These are phyloP conservation scores for Leucopsar rothschildi DNA, from an alignment of 2,113 vertebrate genomes.

Conservation along the genomic window DNA sequence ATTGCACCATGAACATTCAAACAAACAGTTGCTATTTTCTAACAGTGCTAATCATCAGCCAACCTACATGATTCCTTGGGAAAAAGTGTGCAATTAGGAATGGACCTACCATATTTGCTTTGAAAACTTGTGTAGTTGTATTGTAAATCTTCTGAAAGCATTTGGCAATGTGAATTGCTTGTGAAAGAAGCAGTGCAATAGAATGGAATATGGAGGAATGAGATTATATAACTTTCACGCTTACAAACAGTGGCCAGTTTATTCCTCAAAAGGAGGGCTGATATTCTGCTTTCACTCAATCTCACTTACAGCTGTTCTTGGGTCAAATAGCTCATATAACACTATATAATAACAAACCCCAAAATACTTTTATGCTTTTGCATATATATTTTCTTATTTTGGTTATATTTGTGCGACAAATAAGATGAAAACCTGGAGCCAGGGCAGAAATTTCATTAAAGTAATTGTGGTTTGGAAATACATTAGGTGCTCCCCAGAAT, in stretches of 20 bases:
- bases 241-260: not conserved
- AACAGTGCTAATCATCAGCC: not conserved
- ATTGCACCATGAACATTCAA: not conserved
- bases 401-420: not conserved
- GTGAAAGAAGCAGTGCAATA: not conserved
- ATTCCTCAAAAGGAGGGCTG: not conserved
- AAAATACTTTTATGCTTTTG: not conserved
- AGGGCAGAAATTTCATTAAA: not conserved
- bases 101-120: not conserved
- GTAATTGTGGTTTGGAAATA: not conserved
- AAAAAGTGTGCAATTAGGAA: not conserved
- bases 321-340: not conserved
- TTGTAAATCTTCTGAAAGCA: conserved; percentile 20
- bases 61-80: not conserved
- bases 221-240: not conserved
- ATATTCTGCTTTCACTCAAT: not conserved
- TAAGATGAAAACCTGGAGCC: not conserved
- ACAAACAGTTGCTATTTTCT: not conserved
- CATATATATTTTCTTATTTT: not conserved
- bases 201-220: not conserved
- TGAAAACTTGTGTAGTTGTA: not conserved
- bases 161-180: not conserved
- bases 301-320: not conserved
- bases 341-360: not conserved
- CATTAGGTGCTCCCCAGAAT: not conserved